Percentiles rank a stretch among this genome's conserved stretches.
Evolutionary conservation across 1,140 invertebrate genomes (phyloP).

Genomic region (Cheumatopsyche charites): DNA sequence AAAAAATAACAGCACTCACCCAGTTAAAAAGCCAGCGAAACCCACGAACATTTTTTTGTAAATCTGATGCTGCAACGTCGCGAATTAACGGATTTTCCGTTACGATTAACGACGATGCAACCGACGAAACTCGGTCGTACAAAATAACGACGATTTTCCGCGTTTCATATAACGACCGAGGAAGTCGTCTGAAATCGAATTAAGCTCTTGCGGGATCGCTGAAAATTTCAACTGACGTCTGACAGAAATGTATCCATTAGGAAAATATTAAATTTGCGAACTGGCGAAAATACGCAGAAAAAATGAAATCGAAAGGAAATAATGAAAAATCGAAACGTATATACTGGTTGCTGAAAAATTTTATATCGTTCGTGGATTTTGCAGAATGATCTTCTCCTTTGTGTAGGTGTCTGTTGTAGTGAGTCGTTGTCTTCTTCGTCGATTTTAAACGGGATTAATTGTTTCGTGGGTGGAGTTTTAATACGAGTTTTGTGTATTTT

Average conservation of each 20-base stretch:
- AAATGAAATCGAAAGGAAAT: background rate
- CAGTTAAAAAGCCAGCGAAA: too few species aligned
- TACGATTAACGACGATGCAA: too few species aligned
- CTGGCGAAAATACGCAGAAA: background rate
- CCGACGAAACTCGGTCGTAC: too few species aligned
- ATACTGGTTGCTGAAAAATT: background rate
- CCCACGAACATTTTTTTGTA: too few species aligned
- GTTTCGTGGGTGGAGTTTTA: background rate
- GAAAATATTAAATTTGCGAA: background rate
- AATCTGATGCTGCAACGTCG: too few species aligned
- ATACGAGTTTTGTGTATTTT: conserved; percentile 1
- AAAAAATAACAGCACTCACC: too few species aligned
- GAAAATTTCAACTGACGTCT: conserved; percentile 6
- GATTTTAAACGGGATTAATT: conserved; percentile 3
- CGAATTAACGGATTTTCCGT: too few species aligned
- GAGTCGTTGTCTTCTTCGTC: background rate
- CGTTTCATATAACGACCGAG: too few species aligned
- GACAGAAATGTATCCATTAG: conserved; percentile 4
- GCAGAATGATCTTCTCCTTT: background rate
- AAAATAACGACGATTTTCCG: too few species aligned
- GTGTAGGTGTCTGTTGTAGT: background rate
- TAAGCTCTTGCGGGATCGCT: background rate
- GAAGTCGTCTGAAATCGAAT: background rate
- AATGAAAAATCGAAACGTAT: conserved; percentile 2
- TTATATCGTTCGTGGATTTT: background rate